phyloP scores from a whole-genome alignment of 2,888 invertebrate genomes.

The Limnephilus marmoratus region DNA sequence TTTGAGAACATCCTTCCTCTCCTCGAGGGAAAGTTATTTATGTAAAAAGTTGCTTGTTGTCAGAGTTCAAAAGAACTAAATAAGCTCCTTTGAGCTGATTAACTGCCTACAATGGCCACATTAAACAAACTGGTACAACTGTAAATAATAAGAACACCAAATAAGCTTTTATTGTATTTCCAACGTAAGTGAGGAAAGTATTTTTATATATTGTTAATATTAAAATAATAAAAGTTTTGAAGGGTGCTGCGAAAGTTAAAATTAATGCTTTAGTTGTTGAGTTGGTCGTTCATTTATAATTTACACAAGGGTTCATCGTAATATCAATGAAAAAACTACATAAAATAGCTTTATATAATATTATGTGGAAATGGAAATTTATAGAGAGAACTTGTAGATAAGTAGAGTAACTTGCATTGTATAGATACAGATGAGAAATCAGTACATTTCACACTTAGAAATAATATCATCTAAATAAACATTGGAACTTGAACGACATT shows the following conservation, averaged over 20 bases:
- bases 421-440: not conserved
- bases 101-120: not conserved
- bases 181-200: not conserved
- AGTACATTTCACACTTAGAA: not conserved
- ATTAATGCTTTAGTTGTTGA: not conserved
- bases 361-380: not conserved
- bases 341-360: not conserved
- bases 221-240: not conserved
- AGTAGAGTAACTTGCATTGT: not conserved
- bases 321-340: not conserved
- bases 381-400: not conserved
- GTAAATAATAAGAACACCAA: not conserved
- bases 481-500: no score
- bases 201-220: not conserved
- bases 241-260: not conserved
- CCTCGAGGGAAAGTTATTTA: not conserved
- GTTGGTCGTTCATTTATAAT: not conserved
- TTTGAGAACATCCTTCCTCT: not conserved
- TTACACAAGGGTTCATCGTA: not conserved
- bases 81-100: not conserved
- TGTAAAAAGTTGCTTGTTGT: not conserved
- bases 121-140: not conserved
- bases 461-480: no score
- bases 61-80: slow-evolving; percentile 2
- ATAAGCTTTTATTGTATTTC: not conserved